Conservation (phyloP, 2,797 vertebrate genomes). For the Lutjanus campechanus region DNA sequence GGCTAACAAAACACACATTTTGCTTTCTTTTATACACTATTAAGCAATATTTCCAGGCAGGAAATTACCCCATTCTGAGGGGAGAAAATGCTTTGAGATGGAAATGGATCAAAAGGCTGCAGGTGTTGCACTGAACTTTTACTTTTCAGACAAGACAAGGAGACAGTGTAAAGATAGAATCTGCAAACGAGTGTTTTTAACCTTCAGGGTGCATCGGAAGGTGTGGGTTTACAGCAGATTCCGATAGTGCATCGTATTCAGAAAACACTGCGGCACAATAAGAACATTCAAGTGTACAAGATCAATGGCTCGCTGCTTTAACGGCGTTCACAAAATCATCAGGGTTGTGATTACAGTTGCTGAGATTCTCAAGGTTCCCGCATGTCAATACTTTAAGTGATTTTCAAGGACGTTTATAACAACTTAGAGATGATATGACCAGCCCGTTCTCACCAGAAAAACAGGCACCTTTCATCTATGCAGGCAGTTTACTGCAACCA, state of each 20-base stretch:
- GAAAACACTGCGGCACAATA: slow-evolving; percentile 1
- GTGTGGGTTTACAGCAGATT: slow-evolving; percentile 16
- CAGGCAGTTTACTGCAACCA: too few species aligned
- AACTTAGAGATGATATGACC: too few species aligned
- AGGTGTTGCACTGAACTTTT: slow-evolving; percentile 50
- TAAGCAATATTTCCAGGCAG: slow-evolving; percentile 49
- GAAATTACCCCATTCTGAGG: slow-evolving; percentile 52
- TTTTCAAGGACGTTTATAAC: too few species aligned
- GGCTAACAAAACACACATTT: slow-evolving; percentile 62
- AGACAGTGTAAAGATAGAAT: slow-evolving; percentile 23
- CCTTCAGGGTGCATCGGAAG: slow-evolving; percentile 28
- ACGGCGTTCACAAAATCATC: slow-evolving; percentile 30
- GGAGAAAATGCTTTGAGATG: slow-evolving; percentile 30
- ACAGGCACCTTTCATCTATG: too few species aligned
- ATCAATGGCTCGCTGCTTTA: slow-evolving; percentile 33
- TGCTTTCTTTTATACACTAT: slow-evolving; percentile 50
- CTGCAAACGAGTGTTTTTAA: slow-evolving; percentile 43
- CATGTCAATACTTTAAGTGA: not conserved
- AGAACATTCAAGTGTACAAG: slow-evolving; percentile 9
- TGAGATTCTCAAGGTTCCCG: not conserved
- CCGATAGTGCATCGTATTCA: slow-evolving; percentile 9
- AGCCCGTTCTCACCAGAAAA: too few species aligned
- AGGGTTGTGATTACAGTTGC: slow-evolving; percentile 25
- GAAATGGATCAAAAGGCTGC: slow-evolving; percentile 51
- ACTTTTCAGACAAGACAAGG: slow-evolving; percentile 26